Percentiles rank a stretch among this genome's conserved stretches.
phyloP scores from a whole-genome alignment of 2,113 vertebrate genomes.

The Cyphomyrus plagiostoma region DNA sequence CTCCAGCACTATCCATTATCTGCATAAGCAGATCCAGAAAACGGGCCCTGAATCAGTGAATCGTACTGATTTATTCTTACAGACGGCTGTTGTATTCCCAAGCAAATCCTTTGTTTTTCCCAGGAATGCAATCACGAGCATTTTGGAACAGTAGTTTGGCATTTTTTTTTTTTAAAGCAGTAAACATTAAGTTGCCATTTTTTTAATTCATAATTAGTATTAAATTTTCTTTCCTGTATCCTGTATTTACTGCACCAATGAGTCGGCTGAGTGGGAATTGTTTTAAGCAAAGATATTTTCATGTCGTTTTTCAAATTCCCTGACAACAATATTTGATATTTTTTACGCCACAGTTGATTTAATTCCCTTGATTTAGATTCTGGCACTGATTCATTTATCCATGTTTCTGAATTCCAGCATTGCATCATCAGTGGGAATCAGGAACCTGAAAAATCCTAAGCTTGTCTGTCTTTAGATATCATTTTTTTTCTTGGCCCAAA shows the following conservation, averaged over 20 bases:
- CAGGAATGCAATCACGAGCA: background rate
- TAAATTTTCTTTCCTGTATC: background rate
- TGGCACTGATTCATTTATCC: background rate
- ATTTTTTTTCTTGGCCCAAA: background rate
- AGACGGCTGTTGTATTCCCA: background rate
- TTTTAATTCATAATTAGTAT: background rate
- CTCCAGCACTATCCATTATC: background rate
- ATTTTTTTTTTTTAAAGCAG: background rate
- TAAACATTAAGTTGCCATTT: background rate
- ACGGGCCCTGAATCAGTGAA: background rate
- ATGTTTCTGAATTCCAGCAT: background rate
- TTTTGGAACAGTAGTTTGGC: background rate
- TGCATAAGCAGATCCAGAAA: background rate
- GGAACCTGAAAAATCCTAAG: background rate
- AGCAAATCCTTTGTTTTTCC: background rate
- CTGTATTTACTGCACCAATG: background rate
- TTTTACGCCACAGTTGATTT: background rate
- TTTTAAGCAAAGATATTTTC: background rate
- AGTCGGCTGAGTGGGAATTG: background rate
- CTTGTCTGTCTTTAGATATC: background rate
- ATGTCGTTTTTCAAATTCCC: background rate
- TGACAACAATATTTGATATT: background rate
- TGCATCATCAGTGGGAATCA: background rate
- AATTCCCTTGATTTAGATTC: background rate
- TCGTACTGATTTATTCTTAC: background rate